Percentiles rank a stretch among this genome's conserved stretches.
phyloP scores from a whole-genome alignment of 2,113 vertebrate species.

The human region DNA sequence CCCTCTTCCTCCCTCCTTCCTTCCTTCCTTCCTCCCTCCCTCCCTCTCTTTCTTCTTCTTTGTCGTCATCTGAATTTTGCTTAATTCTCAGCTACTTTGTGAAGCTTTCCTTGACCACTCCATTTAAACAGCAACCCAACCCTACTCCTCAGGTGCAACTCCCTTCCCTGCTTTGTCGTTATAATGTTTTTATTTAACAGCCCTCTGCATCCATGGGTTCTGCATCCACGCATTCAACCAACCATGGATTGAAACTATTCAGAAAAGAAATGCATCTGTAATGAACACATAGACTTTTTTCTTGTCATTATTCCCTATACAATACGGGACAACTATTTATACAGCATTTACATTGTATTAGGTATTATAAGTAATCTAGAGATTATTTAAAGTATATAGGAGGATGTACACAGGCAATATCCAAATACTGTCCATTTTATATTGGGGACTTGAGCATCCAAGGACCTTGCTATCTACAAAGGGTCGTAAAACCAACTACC shows the following conservation, averaged over 20 bases:
- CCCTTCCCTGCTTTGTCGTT: neutral
- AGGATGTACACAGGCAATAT: neutral
- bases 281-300: neutral
- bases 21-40: no score
- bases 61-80: neutral
- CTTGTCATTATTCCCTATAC: neutral
- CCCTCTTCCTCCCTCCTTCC: neutral
- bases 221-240: neutral
- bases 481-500: neutral
- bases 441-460: neutral
- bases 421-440: neutral
- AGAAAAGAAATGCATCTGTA: neutral
- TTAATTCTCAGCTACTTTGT: neutral
- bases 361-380: neutral
- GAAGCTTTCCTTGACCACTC: neutral
- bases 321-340: neutral
- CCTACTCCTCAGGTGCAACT: neutral
- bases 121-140: neutral
- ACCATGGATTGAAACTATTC: neutral
- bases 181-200: neutral
- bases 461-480: neutral
- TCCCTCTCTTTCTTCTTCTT: no score
- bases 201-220: neutral
- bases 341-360: neutral
- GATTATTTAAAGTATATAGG: neutral